Evolutionary conservation across 2,113 vertebrate genomes (phyloP), one percentile per base, ranked within the genome.

Genomic region (Proterorhinus semilunaris): DNA sequence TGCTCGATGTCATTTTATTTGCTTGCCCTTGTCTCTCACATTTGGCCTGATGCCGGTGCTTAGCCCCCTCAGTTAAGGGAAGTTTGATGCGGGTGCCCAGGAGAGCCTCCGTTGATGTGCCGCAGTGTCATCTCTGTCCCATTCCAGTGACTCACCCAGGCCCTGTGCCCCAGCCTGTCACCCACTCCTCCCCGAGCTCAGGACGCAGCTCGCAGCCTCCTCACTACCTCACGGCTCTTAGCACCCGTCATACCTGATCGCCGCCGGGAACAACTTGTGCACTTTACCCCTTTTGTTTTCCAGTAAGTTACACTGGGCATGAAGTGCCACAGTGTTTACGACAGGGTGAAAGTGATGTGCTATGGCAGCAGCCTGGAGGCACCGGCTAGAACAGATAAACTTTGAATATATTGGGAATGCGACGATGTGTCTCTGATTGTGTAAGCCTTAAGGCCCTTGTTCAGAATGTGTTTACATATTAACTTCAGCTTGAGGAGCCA

Each of bases 141-240:
- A 74, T 86, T 81, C 82, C 82, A 79, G 83, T 90, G 88, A 90
- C 78, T 91, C 90, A 90, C 78, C 53, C 82, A 86, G 83, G 82
- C 89, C 87, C 15, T 70, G 76, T 79, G 88, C 84, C 86, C 84
- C 65, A 6, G 84, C 78, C 87, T 90, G 90, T 90, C 89, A 88
- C 58, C 47, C 11, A 58, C 87, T 64, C 80, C 89, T 80, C 88
- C 77, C 76, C 65, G 79, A 63, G 74, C 72, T 77, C 73, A 47
- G 53, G 68, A 72, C 61, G 83, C 76, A 83, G 80, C 68, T 63
- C 44, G 16, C 36, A 61, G 63, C 78, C 48, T 78, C 69, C 66
- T 76, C 73, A 48, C 71, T 72, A 70, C 71, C 73, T 72, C 54
- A 0, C 13, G 11, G 44, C 43, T 79, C 76, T 86, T 75, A 87